Percentiles rank a stretch among this genome's conserved stretches.
These are phyloP conservation scores for Rhodophaea formosa DNA, from an alignment of 2,888 invertebrate genomes.

Conservation along the genomic window DNA sequence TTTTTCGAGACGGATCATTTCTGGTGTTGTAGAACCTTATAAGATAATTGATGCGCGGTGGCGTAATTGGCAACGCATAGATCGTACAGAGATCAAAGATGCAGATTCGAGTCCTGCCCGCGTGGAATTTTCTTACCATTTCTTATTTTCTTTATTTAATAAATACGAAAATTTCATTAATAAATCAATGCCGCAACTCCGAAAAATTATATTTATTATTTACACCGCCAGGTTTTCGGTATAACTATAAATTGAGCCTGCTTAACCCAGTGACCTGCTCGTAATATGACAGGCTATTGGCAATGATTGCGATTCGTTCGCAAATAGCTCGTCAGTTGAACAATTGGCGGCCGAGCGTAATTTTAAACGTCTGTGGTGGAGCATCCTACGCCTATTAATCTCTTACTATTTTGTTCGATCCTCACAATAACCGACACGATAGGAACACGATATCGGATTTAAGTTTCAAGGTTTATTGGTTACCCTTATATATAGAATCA, in stretches of 20 bases:
- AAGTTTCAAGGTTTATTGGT: not conserved
- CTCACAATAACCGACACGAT: conserved; percentile 1
- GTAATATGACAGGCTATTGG: conserved; percentile 12
- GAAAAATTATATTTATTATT: no score
- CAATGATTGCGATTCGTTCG: conserved; percentile 19
- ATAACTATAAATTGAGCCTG: not conserved
- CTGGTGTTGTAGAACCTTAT: no score
- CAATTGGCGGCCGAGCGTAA: conserved; percentile 45
- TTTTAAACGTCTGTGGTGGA: conserved; percentile 59
- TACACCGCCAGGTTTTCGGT: not conserved
- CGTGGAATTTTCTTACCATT: no score
- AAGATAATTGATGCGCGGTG: no score
- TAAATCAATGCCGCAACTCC: no score
- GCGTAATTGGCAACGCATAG: no score
- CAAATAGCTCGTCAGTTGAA: conserved; percentile 28
- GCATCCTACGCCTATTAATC: conserved; percentile 50
- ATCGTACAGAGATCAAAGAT: no score
- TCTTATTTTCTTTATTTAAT: no score
- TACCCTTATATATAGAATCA: not conserved
- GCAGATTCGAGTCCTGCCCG: no score
- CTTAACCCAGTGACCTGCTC: not conserved
- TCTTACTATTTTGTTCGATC: conserved; percentile 13
- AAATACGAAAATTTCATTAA: no score
- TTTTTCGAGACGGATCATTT: no score
- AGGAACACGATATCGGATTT: not conserved